phyloP scores from a whole-genome alignment of 2,113 vertebrate species.

The Sinocyclocheilus anshuiensis region DNA sequence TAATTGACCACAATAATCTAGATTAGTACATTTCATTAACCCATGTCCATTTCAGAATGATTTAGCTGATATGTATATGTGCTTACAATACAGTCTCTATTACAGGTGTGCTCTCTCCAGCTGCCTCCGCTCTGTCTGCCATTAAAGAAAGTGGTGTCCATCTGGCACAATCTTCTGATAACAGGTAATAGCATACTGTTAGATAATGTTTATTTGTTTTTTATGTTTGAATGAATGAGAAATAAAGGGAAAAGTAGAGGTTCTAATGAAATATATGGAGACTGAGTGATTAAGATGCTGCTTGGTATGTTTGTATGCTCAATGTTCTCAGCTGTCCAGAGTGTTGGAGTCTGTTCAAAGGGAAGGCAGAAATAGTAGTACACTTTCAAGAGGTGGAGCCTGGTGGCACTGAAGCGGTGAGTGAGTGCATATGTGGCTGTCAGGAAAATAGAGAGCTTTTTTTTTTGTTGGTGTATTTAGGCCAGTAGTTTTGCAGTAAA shows the following conservation, averaged over 20 bases:
- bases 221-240: background rate
- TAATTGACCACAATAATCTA: background rate
- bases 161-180: slow-evolving; percentile 71
- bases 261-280: background rate
- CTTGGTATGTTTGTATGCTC: background rate
- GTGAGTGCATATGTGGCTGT: slow-evolving; percentile 3
- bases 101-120: slow-evolving; percentile 47
- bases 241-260: background rate
- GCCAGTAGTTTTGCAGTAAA: no score
- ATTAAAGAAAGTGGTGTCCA: slow-evolving; percentile 50
- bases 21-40: background rate
- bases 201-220: background rate
- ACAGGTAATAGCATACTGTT: slow-evolving; percentile 56
- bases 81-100: background rate
- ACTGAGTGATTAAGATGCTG: background rate
- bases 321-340: slow-evolving; percentile 80
- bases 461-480: no score
- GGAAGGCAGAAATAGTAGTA: slow-evolving; percentile 81
- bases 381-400: slow-evolving; percentile 87
- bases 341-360: slow-evolving; percentile 86
- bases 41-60: background rate
- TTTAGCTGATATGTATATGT: background rate
- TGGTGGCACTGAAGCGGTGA: slow-evolving; percentile 32
- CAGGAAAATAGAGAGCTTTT: background rate
- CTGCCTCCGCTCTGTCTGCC: slow-evolving; percentile 54